phyloP scores from a whole-genome alignment of 2,888 invertebrate species.

The Agrochola macilenta region DNA sequence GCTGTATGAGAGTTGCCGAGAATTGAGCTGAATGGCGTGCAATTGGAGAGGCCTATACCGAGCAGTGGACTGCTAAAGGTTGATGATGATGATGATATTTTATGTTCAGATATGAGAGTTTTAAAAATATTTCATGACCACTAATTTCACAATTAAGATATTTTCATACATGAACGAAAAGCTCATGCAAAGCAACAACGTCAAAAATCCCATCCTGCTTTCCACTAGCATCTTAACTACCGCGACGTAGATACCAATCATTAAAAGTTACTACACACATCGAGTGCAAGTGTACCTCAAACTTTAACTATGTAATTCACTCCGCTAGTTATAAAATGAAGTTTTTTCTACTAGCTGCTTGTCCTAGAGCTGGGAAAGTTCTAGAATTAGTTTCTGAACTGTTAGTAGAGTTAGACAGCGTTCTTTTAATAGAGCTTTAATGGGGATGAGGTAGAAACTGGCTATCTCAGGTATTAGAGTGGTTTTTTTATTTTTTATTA shows the following conservation, averaged over 20 bases:
- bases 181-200: not conserved
- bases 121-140: no score
- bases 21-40: no score
- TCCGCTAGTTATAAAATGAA: conserved; percentile 52
- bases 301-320: conserved; percentile 58
- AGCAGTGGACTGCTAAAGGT: no score
- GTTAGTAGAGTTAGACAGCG: conserved; percentile 53
- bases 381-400: conserved; percentile 63
- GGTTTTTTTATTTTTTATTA: conserved; percentile 6
- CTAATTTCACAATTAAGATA: no score
- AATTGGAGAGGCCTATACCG: no score
- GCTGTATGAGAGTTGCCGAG: no score
- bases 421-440: conserved; percentile 63
- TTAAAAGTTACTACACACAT: conserved; percentile 40
- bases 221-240: not conserved
- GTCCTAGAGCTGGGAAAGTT: conserved; percentile 35
- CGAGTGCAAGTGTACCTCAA: conserved; percentile 7
- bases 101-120: no score
- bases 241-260: conserved; percentile 14
- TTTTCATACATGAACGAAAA: not conserved
- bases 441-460: conserved; percentile 24
- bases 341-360: conserved; percentile 48
- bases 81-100: no score
- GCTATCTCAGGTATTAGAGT: conserved; percentile 13
- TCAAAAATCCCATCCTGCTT: not conserved